Base-by-base conservation (phyloP, 2,888 invertebrate species). In the Ceratothoa steindachneri region DNA sequence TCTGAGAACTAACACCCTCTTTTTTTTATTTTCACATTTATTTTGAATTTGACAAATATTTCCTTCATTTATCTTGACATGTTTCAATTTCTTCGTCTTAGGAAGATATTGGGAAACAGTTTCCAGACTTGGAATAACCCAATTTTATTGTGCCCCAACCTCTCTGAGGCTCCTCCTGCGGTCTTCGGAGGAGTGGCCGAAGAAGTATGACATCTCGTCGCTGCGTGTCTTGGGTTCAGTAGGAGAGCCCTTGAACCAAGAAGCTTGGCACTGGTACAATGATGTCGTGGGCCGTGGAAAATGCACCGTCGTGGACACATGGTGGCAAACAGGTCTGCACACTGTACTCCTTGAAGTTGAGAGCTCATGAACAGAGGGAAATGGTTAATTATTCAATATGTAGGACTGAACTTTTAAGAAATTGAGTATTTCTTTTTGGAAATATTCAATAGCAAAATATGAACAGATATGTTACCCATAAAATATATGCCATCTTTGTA, bases 21-120 rank as follows among this genome's bases (percentile, higher is more conserved):
- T 24, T 60, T 1, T 60, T 22, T 60, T 22, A 15, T 24, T 4
- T 60, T 60, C 24, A 24, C 24, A 1, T 60, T 60, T 60, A 60
- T 51, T n/a, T n/a, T n/a, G n/a, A n/a, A n/a, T n/a, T n/a, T n/a
- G n/a, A n/a, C n/a, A n/a, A n/a, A n/a, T n/a, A n/a, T n/a, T n/a
- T n/a, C n/a, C n/a, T n/a, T n/a, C 19, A 51, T 51, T 22, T 27
- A 64, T 64, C n/a, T 24, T 64, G 15, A n/a, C n/a, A n/a, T n/a
- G n/a, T n/a, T n/a, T n/a, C n/a, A n/a, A n/a, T n/a, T n/a, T n/a
- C n/a, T n/a, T n/a, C n/a, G n/a, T 27, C 64, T 19, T 77, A 85
- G 86, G 86, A 64, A 83, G 87, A 24, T 87, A 86, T 81, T 87
- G 87, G 87, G 85, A 86, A 80, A 85, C 84, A 80, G 84, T 86